phyloP scores from a whole-genome alignment of 1,140 invertebrate species.

The Muscidifurax raptorellus region DNA sequence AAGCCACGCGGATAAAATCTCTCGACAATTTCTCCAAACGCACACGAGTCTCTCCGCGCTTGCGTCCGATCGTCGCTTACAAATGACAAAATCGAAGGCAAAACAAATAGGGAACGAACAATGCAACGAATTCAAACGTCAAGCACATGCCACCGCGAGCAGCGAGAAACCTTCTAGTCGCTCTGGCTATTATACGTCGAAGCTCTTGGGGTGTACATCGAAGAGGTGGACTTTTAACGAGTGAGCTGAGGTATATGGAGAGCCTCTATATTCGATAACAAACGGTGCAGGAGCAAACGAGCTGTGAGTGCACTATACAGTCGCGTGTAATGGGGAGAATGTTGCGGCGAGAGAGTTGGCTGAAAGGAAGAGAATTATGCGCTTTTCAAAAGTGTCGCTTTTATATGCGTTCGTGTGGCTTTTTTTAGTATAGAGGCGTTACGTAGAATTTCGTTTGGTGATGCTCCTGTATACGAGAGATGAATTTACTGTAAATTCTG shows the following conservation, averaged over 20 bases:
- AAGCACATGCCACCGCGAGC: not conserved
- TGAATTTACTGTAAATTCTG: no score
- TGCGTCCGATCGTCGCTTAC: not conserved
- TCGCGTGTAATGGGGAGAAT: not conserved
- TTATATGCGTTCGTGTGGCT: no score
- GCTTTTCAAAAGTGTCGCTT: no score
- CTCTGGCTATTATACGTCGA: not conserved
- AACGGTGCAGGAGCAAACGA: not conserved
- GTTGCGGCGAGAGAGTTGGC: not conserved
- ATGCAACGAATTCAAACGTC: constrained; percentile 30
- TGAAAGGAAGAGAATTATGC: not conserved
- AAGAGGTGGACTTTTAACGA: constrained; percentile 2
- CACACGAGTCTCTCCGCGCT: no score
- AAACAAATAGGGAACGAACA: constrained; percentile 34
- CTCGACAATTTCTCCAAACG: no score
- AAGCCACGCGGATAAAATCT: no score
- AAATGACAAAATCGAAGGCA: not conserved
- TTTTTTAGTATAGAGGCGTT: no score
- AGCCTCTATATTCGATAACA: not conserved
- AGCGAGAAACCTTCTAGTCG: not conserved
- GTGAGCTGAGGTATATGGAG: not conserved
- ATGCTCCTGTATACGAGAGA: no score
- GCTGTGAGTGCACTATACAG: not conserved
- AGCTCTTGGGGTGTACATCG: not conserved
- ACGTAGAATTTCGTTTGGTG: no score